Evolutionary conservation across 2,888 invertebrate genomes (phyloP).

Genomic region (Scaptomyza flava): DNA sequence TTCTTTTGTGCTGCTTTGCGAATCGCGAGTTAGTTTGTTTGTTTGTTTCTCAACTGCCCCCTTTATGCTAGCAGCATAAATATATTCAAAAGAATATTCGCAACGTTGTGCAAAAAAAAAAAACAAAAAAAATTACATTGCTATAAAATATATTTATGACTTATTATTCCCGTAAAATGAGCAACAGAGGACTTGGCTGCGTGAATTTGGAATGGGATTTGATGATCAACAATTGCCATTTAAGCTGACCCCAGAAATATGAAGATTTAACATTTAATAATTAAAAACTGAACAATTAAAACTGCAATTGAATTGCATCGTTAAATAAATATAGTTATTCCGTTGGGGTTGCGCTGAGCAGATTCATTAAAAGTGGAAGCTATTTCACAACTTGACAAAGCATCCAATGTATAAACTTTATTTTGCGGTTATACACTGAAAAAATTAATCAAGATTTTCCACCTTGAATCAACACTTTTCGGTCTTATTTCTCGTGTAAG

Average conservation of each 20-base stretch:
- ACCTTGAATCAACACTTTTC: too few species aligned
- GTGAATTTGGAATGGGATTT: slow-evolving; percentile 45
- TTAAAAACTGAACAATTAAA: not conserved
- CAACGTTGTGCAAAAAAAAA: slow-evolving; percentile 39
- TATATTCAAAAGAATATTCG: slow-evolving; percentile 41
- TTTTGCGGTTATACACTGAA: too few species aligned
- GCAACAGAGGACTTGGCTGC: slow-evolving; percentile 18
- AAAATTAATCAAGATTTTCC: too few species aligned
- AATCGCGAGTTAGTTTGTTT: slow-evolving; percentile 52
- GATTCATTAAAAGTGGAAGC: not conserved
- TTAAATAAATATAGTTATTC: not conserved
- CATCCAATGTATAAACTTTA: too few species aligned
- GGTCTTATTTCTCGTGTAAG: too few species aligned
- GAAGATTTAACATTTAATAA: not conserved
- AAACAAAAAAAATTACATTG: slow-evolving; percentile 40
- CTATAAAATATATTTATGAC: slow-evolving; percentile 70
- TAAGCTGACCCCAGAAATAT: not conserved
- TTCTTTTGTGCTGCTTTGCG: slow-evolving; percentile 31
- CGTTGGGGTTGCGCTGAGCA: not conserved
- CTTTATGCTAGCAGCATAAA: not conserved
- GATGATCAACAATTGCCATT: slow-evolving; percentile 17
- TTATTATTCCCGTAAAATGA: slow-evolving; percentile 58
- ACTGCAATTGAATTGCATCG: not conserved
- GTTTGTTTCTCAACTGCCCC: slow-evolving; percentile 41
- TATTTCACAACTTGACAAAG: not conserved